Conservation (phyloP, 2,888 invertebrate genomes). For the Hyppa rectilinea region DNA sequence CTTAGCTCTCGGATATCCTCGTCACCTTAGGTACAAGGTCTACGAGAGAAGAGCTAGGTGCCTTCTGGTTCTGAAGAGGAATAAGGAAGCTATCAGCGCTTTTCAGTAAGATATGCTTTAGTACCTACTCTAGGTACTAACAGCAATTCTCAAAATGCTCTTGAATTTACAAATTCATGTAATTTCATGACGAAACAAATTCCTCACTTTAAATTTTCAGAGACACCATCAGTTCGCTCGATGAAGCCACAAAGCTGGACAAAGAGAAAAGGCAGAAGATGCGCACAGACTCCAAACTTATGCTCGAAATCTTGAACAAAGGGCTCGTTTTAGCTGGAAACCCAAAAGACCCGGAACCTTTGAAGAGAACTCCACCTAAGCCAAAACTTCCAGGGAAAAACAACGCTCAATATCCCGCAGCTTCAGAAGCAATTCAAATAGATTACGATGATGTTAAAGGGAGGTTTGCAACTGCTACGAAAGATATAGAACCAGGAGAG, state of each 20-base stretch:
- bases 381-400: constrained; percentile 86
- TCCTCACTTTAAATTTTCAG: constrained; percentile 80
- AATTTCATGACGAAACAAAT: no score
- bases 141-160: no score
- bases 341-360: constrained; percentile 81
- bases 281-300: constrained; percentile 92
- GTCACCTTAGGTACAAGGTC: constrained; percentile 93
- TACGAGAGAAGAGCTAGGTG: constrained; percentile 94
- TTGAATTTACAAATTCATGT: no score
- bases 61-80: constrained; percentile 92
- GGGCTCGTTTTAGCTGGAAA: constrained; percentile 89
- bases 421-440: constrained; percentile 92
- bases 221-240: constrained; percentile 92
- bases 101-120: constrained; percentile 87
- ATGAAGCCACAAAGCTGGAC: constrained; percentile 91
- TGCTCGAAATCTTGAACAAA: constrained; percentile 93
- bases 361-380: constrained; percentile 80
- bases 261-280: constrained; percentile 92
- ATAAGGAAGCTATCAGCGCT: constrained; percentile 91
- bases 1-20: constrained; percentile 92
- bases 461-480: constrained; percentile 93
- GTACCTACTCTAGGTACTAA: no score
- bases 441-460: constrained; percentile 92
- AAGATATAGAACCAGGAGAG: constrained; percentile 93
- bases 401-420: constrained; percentile 88